Evolutionary conservation across 2,113 vertebrate species (phyloP).

Genomic region (Merops nubicus): DNA sequence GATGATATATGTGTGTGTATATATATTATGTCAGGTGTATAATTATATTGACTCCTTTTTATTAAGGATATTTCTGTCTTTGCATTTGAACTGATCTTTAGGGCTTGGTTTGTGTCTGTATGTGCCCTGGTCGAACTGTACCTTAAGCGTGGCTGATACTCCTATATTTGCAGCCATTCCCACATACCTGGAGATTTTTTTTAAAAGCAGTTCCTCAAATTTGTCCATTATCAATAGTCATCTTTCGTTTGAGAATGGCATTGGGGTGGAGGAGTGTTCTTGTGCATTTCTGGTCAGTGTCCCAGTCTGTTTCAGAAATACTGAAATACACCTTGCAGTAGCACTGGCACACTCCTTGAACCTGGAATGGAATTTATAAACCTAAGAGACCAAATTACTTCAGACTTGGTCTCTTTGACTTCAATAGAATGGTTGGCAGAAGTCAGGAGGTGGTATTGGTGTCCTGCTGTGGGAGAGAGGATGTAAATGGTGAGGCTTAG

Average conservation of each 20-base stretch:
- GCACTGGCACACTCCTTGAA: not conserved
- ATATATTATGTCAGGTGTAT: not conserved
- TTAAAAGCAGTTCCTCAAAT: not conserved
- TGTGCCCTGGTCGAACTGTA: not conserved
- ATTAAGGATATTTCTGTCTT: not conserved
- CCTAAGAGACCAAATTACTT: not conserved
- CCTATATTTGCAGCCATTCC: not conserved
- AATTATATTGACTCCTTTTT: not conserved
- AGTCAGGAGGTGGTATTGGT: not conserved
- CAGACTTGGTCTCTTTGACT: not conserved
- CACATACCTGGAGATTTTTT: not conserved
- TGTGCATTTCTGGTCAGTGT: not conserved
- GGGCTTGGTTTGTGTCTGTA: not conserved
- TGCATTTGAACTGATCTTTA: not conserved
- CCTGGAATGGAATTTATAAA: not conserved
- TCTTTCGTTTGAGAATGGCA: not conserved
- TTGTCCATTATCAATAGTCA: not conserved
- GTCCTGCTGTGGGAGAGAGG: not conserved
- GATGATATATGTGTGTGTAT: rapidly evolving
- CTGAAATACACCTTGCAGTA: not conserved
- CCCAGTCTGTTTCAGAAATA: not conserved
- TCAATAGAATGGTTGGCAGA: not conserved
- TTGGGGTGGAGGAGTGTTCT: not conserved
- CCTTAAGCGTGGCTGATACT: not conserved
- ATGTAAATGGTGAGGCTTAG: not conserved